Evolutionary conservation across 2,888 invertebrate genomes (phyloP).

Genomic region (Philhelius pedissequus): DNA sequence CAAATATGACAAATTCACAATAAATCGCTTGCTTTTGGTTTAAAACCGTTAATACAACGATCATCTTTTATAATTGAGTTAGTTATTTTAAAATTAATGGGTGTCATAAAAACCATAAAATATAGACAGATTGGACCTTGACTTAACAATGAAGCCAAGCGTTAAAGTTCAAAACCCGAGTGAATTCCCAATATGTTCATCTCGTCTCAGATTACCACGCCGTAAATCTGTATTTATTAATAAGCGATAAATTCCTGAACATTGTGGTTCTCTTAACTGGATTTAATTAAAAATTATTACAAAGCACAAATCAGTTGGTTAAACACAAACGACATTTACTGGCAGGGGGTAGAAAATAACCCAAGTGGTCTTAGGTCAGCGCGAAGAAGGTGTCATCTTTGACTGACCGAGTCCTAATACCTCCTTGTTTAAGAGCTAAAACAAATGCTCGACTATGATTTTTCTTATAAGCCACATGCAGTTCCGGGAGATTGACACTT

Average conservation of each 20-base stretch:
- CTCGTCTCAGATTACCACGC: conserved; percentile 41
- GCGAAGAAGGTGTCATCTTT: neutral
- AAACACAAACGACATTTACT: conserved; percentile 3
- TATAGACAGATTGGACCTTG: neutral
- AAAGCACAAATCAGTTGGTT: conserved; percentile 1
- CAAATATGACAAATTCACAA: neutral
- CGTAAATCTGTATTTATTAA: conserved; percentile 50
- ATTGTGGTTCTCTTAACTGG: neutral
- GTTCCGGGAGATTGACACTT: no score
- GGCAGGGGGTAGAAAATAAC: conserved; percentile 17
- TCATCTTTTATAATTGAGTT: no score
- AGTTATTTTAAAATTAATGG: no score
- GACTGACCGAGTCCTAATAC: neutral
- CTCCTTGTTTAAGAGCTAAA: neutral
- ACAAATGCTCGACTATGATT: neutral
- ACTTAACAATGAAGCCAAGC: neutral
- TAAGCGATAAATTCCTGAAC: no score
- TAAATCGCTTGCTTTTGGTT: neutral
- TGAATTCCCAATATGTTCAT: neutral
- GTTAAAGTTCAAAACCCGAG: neutral
- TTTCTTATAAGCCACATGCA: no score
- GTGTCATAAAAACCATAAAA: neutral
- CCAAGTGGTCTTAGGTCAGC: neutral
- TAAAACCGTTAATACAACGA: neutral
- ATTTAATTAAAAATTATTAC: conserved; percentile 62